phyloP scores from a whole-genome alignment of 2,888 invertebrate genomes.

The Bombylius discolor region DNA sequence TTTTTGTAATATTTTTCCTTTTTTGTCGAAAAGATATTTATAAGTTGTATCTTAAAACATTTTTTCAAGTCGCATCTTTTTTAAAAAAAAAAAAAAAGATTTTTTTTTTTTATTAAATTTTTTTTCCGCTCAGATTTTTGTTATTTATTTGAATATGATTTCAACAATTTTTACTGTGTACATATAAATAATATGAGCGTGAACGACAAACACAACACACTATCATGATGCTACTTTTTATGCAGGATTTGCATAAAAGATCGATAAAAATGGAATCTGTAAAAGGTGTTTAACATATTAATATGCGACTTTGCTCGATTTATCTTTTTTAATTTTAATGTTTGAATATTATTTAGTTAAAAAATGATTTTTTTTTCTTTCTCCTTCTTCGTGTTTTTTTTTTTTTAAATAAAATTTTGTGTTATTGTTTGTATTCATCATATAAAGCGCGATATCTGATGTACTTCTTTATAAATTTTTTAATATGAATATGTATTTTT shows the following conservation, averaged over 20 bases:
- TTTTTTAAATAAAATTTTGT: neutral
- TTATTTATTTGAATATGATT: neutral
- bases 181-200: too few relatives aligned
- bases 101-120: neutral
- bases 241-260: constrained; percentile 11
- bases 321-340: constrained; percentile 5
- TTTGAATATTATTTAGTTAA: neutral
- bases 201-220: neutral
- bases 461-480: too few relatives aligned
- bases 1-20: too few relatives aligned
- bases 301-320: constrained; percentile 11
- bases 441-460: too few relatives aligned
- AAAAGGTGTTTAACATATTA: constrained; percentile 13
- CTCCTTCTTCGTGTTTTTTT: neutral
- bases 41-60: too few relatives aligned
- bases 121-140: neutral
- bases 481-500: too few relatives aligned
- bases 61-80: too few relatives aligned
- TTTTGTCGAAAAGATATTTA: too few relatives aligned
- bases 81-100: too few relatives aligned
- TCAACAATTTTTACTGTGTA: neutral
- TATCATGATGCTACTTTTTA: neutral
- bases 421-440: too few relatives aligned
- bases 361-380: too few relatives aligned
- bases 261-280: constrained; percentile 11